A percentile compares a stretch with the other conserved stretches of the same genome.
These are phyloP conservation scores for Monomorium pharaonis DNA, from an alignment of 1,140 invertebrate species.

Conservation along the genomic window DNA sequence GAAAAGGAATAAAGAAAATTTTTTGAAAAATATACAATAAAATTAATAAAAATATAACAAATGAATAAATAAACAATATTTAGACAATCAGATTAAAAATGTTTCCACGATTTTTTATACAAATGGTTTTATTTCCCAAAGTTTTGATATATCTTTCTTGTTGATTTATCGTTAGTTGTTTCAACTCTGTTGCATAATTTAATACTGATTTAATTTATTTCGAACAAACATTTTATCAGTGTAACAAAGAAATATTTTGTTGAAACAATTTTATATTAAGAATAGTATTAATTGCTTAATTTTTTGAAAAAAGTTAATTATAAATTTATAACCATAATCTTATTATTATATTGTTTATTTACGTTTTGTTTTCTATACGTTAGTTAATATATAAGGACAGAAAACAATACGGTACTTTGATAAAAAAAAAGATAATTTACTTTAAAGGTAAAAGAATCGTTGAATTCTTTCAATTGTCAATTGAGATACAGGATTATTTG, in stretches of 20 bases:
- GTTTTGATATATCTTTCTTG: background rate
- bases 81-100: background rate
- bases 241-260: background rate
- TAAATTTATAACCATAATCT: background rate
- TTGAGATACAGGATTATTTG: background rate
- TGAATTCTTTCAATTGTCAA: background rate
- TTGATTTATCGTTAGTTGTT: background rate
- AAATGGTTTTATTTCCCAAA: background rate
- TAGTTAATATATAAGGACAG: background rate
- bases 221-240: background rate
- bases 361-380: background rate
- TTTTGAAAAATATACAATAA: no score
- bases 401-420: background rate
- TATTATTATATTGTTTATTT: background rate
- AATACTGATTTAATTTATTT: slow-evolving; percentile 23
- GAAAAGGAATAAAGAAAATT: no score
- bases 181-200: background rate
- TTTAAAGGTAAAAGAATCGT: background rate
- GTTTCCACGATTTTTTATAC: background rate
- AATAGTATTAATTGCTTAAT: background rate
- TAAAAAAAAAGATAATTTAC: background rate
- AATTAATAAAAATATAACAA: background rate
- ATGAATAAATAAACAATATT: background rate
- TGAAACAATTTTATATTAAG: background rate
- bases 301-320: background rate